Conservation (phyloP, 2,888 invertebrate species). For the Hybos culiciformis region DNA sequence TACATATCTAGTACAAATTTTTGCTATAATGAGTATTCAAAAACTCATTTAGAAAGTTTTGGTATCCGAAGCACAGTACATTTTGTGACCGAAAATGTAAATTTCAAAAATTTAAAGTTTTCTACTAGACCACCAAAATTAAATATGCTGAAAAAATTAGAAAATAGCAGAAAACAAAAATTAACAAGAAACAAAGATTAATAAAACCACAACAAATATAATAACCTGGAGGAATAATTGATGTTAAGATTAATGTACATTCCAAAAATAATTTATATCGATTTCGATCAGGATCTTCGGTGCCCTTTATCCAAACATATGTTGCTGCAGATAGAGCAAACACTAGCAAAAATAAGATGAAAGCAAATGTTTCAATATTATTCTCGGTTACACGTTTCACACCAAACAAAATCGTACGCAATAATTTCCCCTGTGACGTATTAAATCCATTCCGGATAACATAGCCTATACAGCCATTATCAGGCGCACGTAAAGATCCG, state of each 20-base stretch:
- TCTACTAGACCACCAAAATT: too few relatives aligned
- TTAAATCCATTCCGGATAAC: constrained; percentile 95
- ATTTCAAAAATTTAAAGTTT: too few relatives aligned
- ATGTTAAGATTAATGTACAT: constrained; percentile 94
- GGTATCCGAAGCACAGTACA: too few relatives aligned
- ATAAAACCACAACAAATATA: too few relatives aligned
- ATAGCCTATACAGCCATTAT: constrained; percentile 95
- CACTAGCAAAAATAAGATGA: constrained; percentile 87
- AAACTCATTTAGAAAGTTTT: too few relatives aligned
- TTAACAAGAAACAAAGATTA: too few relatives aligned
- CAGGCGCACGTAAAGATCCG: constrained; percentile 69
- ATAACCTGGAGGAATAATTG: constrained; percentile 97
- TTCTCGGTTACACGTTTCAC: constrained; percentile 98
- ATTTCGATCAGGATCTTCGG: constrained; percentile 82
- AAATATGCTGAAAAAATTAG: too few relatives aligned
- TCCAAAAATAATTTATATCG: constrained; percentile 96
- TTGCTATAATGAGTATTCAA: too few relatives aligned
- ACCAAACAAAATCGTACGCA: constrained; percentile 93
- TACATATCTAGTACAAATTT: too few relatives aligned
- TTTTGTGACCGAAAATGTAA: too few relatives aligned
- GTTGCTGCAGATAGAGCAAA: constrained; percentile 93
- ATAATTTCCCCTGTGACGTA: constrained; percentile 89
- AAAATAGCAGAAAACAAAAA: too few relatives aligned
- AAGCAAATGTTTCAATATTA: constrained; percentile 94
- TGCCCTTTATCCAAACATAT: constrained; percentile 97